A percentile compares a stretch with the other conserved stretches of the same genome.
These are phyloP conservation scores for Poeciliopsis infans DNA, from an alignment of 2,797 vertebrate species.

Conservation along the genomic window DNA sequence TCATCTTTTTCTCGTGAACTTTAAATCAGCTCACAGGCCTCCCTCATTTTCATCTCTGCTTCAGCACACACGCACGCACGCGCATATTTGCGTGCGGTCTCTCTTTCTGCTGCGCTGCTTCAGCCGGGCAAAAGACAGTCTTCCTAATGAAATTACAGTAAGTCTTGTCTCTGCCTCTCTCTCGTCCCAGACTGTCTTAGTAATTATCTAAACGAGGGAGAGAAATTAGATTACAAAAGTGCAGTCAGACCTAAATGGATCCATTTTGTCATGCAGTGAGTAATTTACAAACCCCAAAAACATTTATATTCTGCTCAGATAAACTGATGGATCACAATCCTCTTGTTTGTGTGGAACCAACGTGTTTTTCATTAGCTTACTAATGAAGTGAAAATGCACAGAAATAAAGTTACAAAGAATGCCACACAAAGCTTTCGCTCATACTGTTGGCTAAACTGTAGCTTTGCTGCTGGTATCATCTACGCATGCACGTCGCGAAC, in stretches of 20 bases:
- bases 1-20: neutral
- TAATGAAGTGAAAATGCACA: slow-evolving; percentile 29
- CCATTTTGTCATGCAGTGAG: slow-evolving; percentile 31
- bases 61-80: neutral
- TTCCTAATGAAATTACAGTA: slow-evolving; percentile 60
- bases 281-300: slow-evolving; percentile 47
- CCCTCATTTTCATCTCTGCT: neutral
- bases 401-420: slow-evolving; percentile 11
- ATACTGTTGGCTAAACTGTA: slow-evolving; percentile 12
- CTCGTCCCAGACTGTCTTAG: slow-evolving; percentile 52
- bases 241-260: slow-evolving; percentile 60
- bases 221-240: slow-evolving; percentile 70
- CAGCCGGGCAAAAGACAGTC: slow-evolving; percentile 37
- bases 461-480: slow-evolving; percentile 13
- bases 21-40: slow-evolving; percentile 12
- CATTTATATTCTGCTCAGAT: slow-evolving; percentile 23
- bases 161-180: slow-evolving; percentile 45
- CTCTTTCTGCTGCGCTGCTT: slow-evolving; percentile 22
- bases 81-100: neutral
- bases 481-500: neutral
- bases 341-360: neutral
- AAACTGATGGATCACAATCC: slow-evolving; percentile 30
- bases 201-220: slow-evolving; percentile 69
- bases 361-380: slow-evolving; percentile 14
- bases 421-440: slow-evolving; percentile 12